Evolutionary conservation across 2,888 invertebrate genomes (phyloP), one percentile per base, ranked within the genome.

Genomic region (Choristoneura rosaceana): DNA sequence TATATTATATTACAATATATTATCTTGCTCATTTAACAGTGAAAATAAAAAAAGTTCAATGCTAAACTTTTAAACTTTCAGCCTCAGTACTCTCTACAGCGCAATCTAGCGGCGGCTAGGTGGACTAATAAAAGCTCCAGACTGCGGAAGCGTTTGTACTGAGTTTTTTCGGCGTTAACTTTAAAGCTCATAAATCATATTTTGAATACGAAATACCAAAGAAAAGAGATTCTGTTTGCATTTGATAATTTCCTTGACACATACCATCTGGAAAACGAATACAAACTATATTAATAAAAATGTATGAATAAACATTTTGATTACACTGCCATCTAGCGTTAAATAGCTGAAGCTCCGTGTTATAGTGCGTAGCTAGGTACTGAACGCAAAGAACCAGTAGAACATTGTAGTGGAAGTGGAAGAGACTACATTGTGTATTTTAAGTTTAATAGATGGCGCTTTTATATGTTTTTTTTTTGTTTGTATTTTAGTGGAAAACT

Each of bases 281-380:
- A 25, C 25, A 0, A 25, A 25, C 1, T 25, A 25, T 1, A 1
- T 25, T 25, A 25, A 25, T 9, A 41, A 4, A 41, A 41, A 41
- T 8, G 41, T 41, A 43, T 43, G 3, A 10, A 47, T 5, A 47
- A 3, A 47, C 25, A 50, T 55, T 65, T 67, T 43, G n/a, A 15
- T 59, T 34, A 7, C 4, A 68, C 5, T 10, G 71, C 67, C 67
- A 71, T 58, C 71, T 71, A 63, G 14, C 62, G 62, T 15, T 25
- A 15, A 50, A 58, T 68, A 68, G 41, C 67, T 9, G 14, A 71
- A 71, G 55, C 62, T 58, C 14, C 38, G n/a, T 0, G 10, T 12
- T 25, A 8, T 14, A 8, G 9, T 14, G 7, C 14, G n/a, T 43
- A 33, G 15, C 4, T 25, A 62, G 55, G 8, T n/a, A 12, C 43